These are phyloP conservation scores for Exocentrus adspersus DNA, from an alignment of 2,888 invertebrate species.

Conservation along the genomic window DNA sequence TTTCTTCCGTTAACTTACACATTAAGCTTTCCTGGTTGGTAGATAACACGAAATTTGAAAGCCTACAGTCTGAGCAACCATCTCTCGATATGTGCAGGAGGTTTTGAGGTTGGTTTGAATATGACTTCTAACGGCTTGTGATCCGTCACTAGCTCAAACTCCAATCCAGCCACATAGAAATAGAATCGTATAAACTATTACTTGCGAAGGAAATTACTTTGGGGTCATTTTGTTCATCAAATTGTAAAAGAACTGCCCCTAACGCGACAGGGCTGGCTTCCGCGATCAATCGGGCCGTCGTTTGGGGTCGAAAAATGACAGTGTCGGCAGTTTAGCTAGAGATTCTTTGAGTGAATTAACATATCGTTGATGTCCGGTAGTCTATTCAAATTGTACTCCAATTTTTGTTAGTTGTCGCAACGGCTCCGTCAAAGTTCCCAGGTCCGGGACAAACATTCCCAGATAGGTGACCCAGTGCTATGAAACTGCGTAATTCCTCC, in stretches of 20 bases:
- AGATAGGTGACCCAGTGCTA: slow-evolving; percentile 42
- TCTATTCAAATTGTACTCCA: slow-evolving; percentile 33
- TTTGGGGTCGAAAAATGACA: slow-evolving; percentile 43
- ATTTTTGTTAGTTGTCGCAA: slow-evolving; percentile 29
- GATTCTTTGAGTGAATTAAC: slow-evolving; percentile 33
- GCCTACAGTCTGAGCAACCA: slow-evolving; percentile 47
- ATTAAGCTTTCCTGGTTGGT: slow-evolving; percentile 43
- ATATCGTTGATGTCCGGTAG: slow-evolving; percentile 28
- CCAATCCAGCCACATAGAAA: slow-evolving; percentile 58
- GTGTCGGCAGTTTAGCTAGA: slow-evolving; percentile 33
- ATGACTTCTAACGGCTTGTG: slow-evolving; percentile 57
- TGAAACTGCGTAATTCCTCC: slow-evolving; percentile 43
- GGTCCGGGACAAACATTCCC: slow-evolving; percentile 38
- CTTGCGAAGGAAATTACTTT: slow-evolving; percentile 46
- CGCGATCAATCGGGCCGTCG: slow-evolving; percentile 43
- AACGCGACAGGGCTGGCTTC: slow-evolving; percentile 50
- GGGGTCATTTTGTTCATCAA: slow-evolving; percentile 36
- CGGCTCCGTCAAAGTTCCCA: slow-evolving; percentile 29
- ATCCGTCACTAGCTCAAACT: slow-evolving; percentile 56
- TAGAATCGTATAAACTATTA: slow-evolving; percentile 57
- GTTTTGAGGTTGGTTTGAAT: slow-evolving; percentile 47
- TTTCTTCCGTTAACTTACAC: slow-evolving; percentile 26
- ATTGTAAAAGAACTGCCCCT: slow-evolving; percentile 49
- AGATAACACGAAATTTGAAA: slow-evolving; percentile 42
- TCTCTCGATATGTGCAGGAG: slow-evolving; percentile 42